Evolutionary conservation across 1,140 invertebrate genomes (phyloP).

Genomic region (Triops longicaudatus): DNA sequence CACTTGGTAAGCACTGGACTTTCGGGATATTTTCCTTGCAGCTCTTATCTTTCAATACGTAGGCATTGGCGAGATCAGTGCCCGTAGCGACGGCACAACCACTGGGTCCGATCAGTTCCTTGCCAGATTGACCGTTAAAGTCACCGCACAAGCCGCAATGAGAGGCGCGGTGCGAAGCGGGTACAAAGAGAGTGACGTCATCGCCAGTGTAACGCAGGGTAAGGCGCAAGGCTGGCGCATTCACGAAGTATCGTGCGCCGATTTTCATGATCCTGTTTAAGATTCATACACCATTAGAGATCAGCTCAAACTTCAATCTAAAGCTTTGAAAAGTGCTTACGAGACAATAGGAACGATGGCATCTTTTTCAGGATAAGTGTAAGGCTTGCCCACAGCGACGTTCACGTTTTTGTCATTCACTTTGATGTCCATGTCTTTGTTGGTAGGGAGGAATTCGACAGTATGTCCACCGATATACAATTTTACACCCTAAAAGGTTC

Average conservation of each 20-base stretch:
- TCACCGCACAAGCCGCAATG: constrained; percentile 33
- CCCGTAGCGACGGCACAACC: constrained; percentile 25
- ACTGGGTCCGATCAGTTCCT: constrained; percentile 27
- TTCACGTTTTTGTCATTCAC: constrained; percentile 29
- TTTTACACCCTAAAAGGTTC: constrained; percentile 24
- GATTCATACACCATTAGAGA: neutral
- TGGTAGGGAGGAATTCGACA: constrained; percentile 28
- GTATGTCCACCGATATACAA: constrained; percentile 31
- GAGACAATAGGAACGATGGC: neutral
- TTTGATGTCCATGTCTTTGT: constrained; percentile 24
- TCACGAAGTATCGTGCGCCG: constrained; percentile 29
- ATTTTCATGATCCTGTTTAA: constrained; percentile 26
- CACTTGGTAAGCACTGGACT: constrained; percentile 13
- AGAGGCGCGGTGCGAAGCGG: constrained; percentile 27
- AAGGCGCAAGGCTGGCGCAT: constrained; percentile 20
- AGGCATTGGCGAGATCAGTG: constrained; percentile 26
- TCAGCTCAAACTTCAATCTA: neutral
- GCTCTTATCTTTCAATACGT: constrained; percentile 26
- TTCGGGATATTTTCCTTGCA: constrained; percentile 26
- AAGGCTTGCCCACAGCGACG: constrained; percentile 24
- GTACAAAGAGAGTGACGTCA: constrained; percentile 26
- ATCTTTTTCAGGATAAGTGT: constrained; percentile 20
- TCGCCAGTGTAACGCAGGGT: constrained; percentile 29
- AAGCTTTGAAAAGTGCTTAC: neutral
- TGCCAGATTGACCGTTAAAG: constrained; percentile 30